These are phyloP conservation scores for Parnassius glacialis DNA, from an alignment of 2,888 invertebrate genomes.

Conservation along the genomic window DNA sequence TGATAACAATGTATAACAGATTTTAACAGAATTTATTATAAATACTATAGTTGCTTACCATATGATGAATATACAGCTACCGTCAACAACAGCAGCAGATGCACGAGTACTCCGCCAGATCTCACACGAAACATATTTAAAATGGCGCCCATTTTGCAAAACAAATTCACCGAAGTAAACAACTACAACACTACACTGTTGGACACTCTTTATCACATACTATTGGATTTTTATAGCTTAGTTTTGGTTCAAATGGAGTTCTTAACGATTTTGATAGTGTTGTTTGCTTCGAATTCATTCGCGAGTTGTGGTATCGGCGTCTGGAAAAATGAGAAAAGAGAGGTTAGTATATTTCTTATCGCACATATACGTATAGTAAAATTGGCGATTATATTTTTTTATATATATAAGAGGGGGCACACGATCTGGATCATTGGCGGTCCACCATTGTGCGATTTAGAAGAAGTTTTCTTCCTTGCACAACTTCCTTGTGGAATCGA, in stretches of 20 bases:
- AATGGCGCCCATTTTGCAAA: conserved; percentile 55
- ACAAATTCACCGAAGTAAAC: conserved; percentile 22
- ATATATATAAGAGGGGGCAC: too few species aligned
- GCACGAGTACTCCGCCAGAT: conserved; percentile 49
- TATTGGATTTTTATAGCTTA: conserved; percentile 44
- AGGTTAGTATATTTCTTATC: not conserved
- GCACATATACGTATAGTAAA: too few species aligned
- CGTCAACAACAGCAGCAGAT: conserved; percentile 54
- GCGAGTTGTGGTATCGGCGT: conserved; percentile 41
- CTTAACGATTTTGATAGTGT: conserved; percentile 33
- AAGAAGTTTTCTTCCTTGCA: too few species aligned
- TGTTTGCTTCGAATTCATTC: conserved; percentile 53
- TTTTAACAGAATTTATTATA: too few species aligned
- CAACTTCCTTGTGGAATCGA: too few species aligned
- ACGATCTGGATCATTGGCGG: too few species aligned
- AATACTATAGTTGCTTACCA: conserved; percentile 49
- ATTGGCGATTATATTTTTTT: too few species aligned
- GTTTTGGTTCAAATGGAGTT: conserved; percentile 41
- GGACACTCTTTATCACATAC: conserved; percentile 66
- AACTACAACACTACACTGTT: conserved; percentile 49
- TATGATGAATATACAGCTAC: conserved; percentile 68
- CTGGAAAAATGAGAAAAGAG: conserved; percentile 44
- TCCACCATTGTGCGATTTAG: too few species aligned
- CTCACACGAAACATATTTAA: conserved; percentile 51
- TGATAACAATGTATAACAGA: too few species aligned